A percentile compares a stretch with the other conserved stretches of the same genome.
Conservation (phyloP, 2,888 invertebrate species). For the Platypus cylindrus region DNA sequence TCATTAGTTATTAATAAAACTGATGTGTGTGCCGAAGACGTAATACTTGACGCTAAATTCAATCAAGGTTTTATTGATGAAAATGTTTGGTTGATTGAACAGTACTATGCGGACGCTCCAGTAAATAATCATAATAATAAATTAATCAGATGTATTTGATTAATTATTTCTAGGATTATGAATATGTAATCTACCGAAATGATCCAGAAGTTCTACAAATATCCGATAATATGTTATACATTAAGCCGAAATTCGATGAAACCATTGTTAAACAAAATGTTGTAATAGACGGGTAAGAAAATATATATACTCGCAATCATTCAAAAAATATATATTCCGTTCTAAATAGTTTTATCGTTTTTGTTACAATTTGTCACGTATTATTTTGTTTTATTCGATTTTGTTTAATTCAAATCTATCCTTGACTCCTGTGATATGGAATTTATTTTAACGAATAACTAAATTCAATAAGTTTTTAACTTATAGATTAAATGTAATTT, state of each 20-base stretch:
- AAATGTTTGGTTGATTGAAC: slow-evolving; percentile 43
- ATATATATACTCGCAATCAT: too few species aligned
- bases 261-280: slow-evolving; percentile 5
- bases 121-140: slow-evolving; percentile 23
- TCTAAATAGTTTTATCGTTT: too few species aligned
- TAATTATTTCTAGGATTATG: slow-evolving; percentile 31
- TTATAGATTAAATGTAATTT: too few species aligned
- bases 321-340: too few species aligned
- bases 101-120: slow-evolving; percentile 39
- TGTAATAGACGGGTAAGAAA: slow-evolving; percentile 22
- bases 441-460: too few species aligned
- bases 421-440: too few species aligned
- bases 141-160: background rate
- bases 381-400: too few species aligned
- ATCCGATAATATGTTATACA: slow-evolving; percentile 24
- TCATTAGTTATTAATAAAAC: background rate
- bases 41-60: slow-evolving; percentile 48
- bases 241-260: slow-evolving; percentile 28
- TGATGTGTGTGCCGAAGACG: slow-evolving; percentile 5
- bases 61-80: slow-evolving; percentile 20
- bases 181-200: slow-evolving; percentile 37
- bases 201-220: slow-evolving; percentile 26
- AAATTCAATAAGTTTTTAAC: too few species aligned
- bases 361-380: too few species aligned
- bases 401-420: too few species aligned